Conservation (phyloP, 1,140 invertebrate species). For the Drosophila pseudoananassae region DNA sequence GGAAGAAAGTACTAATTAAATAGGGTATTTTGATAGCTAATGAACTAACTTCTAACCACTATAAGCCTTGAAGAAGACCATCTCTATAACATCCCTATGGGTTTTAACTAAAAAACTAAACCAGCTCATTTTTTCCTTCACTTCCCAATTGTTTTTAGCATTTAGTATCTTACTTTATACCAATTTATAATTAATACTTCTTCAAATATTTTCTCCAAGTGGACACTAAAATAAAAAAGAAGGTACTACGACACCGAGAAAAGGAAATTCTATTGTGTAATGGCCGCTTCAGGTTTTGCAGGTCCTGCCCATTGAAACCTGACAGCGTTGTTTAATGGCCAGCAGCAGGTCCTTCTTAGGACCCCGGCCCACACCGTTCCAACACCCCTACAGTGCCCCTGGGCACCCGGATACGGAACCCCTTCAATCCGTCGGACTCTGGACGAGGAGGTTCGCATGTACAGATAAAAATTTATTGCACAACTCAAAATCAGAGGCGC, state of each 20-base stretch:
- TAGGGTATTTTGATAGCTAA: too few relatives aligned
- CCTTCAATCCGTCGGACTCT: slow-evolving; percentile 28
- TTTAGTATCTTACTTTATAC: too few relatives aligned
- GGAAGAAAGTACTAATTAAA: too few relatives aligned
- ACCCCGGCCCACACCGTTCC: not conserved
- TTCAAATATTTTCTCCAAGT: not conserved
- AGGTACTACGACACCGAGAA: slow-evolving; percentile 17
- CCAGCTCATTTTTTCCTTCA: too few relatives aligned
- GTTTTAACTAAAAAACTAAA: too few relatives aligned
- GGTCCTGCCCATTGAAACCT: slow-evolving; percentile 60
- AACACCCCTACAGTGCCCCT: not conserved
- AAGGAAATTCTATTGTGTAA: slow-evolving; percentile 70
- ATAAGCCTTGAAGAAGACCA: too few relatives aligned
- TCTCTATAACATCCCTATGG: too few relatives aligned
- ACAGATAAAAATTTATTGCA: slow-evolving; percentile 82
- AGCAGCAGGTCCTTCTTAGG: slow-evolving; percentile 26
- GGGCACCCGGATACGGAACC: slow-evolving; percentile 7
- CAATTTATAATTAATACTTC: too few relatives aligned
- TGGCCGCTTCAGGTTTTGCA: slow-evolving; percentile 62
- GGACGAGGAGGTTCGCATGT: slow-evolving; percentile 61
- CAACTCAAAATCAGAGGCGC: slow-evolving; percentile 75
- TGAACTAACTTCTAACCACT: too few relatives aligned
- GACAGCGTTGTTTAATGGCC: slow-evolving; percentile 79
- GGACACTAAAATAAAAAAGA: not conserved
- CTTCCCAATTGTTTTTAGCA: too few relatives aligned